A percentile compares a stretch with the other conserved stretches of the same genome.
phyloP scores from a whole-genome alignment of 2,888 invertebrate genomes.

The Tineola bisselliella region DNA sequence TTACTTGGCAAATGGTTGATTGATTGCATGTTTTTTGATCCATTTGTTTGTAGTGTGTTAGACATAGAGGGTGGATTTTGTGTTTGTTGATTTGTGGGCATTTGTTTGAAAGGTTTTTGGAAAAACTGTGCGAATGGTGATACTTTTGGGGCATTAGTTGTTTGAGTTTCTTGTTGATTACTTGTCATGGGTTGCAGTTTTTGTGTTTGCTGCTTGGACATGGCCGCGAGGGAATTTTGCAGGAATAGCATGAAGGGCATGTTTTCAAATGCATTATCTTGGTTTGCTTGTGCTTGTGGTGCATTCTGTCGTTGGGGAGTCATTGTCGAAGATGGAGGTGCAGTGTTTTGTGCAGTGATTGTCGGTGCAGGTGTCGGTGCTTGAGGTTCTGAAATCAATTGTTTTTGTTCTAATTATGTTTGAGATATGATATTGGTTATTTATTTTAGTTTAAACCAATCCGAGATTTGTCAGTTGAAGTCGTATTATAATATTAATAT shows the following conservation, averaged over 20 bases:
- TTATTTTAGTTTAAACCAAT: no score
- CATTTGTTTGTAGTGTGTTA: no score
- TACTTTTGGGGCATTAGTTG: not conserved
- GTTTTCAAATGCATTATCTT: not conserved
- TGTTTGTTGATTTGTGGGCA: not conserved
- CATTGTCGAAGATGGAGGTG: not conserved
- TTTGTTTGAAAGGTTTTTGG: not conserved
- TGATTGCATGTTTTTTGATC: no score
- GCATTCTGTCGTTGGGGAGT: not conserved
- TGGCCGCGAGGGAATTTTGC: not conserved
- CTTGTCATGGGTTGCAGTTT: not conserved
- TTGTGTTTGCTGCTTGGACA: not conserved
- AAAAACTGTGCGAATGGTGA: not conserved
- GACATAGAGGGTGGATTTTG: not conserved
- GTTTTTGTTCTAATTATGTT: no score
- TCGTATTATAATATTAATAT: no score
- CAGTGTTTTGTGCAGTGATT: not conserved
- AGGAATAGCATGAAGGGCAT: not conserved
- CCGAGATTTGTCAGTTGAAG: no score
- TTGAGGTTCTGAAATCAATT: not conserved
- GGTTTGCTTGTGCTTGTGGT: not conserved
- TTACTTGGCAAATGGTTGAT: no score
- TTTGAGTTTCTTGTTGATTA: not conserved
- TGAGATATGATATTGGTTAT: no score
- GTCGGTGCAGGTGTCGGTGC: not conserved